A percentile compares a stretch with the other conserved stretches of the same genome.
Evolutionary conservation across 2,888 invertebrate genomes (phyloP).

Genomic region (Dryobota labecula): DNA sequence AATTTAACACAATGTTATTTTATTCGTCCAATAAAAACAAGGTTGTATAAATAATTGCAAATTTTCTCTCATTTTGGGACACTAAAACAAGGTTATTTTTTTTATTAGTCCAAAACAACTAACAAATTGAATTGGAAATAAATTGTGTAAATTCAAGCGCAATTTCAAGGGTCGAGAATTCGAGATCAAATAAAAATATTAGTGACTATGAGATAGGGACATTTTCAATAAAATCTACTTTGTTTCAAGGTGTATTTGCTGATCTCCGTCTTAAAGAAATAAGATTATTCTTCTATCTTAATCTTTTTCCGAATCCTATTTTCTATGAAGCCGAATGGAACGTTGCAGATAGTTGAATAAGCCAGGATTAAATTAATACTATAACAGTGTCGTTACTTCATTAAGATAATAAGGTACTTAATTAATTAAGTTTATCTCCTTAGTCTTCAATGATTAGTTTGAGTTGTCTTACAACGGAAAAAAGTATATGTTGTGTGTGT

Average conservation of each 20-base stretch:
- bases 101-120: slow-evolving; percentile 27
- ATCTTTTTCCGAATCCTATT: slow-evolving; percentile 19
- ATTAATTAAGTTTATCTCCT: slow-evolving; percentile 56
- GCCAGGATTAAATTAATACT: slow-evolving; percentile 27
- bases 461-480: slow-evolving; percentile 39
- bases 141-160: slow-evolving; percentile 16
- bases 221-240: slow-evolving; percentile 21
- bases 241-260: slow-evolving; percentile 6
- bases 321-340: not conserved
- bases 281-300: slow-evolving; percentile 9
- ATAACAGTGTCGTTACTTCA: slow-evolving; percentile 35
- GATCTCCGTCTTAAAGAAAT: slow-evolving; percentile 2
- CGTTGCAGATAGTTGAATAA: slow-evolving; percentile 23
- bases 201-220: slow-evolving; percentile 1
- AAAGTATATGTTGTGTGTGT: slow-evolving; percentile 14
- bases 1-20: not conserved
- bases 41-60: not conserved
- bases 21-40: not conserved
- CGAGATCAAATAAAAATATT: slow-evolving; percentile 8
- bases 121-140: slow-evolving; percentile 27
- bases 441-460: slow-evolving; percentile 43
- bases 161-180: slow-evolving; percentile 30
- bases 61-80: not conserved
- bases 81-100: slow-evolving; percentile 11
- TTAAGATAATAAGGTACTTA: slow-evolving; percentile 52